These are phyloP conservation scores for Ataeniobius toweri DNA, from an alignment of 2,797 vertebrate species.

Conservation along the genomic window DNA sequence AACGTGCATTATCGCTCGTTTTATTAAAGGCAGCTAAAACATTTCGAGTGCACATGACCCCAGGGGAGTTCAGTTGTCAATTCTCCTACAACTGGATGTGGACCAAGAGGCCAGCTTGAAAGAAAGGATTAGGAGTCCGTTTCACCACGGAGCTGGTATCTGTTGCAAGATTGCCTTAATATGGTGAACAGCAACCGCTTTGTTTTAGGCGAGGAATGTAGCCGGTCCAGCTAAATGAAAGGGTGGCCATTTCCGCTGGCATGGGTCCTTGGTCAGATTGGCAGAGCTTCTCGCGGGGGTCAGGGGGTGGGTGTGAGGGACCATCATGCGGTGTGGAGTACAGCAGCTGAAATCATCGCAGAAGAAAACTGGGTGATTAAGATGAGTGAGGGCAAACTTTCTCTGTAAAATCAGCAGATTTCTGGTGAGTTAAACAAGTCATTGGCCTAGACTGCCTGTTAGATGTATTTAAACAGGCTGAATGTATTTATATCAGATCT, in stretches of 20 bases:
- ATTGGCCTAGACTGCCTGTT: not conserved
- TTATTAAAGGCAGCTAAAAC: slow-evolving; percentile 39
- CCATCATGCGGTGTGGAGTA: slow-evolving; percentile 6
- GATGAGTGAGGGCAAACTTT: not conserved
- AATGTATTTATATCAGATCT: not conserved
- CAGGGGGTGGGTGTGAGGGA: not conserved
- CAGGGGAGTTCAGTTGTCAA: slow-evolving; percentile 48
- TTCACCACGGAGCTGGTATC: slow-evolving; percentile 62
- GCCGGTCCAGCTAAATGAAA: slow-evolving; percentile 60
- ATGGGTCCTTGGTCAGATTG: slow-evolving; percentile 37
- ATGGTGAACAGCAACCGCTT: slow-evolving; percentile 71
- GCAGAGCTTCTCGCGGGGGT: slow-evolving; percentile 34
- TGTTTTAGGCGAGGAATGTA: slow-evolving; percentile 71
- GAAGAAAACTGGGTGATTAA: not conserved
- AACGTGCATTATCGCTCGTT: slow-evolving; percentile 52
- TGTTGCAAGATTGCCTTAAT: slow-evolving; percentile 70
- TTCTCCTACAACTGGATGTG: slow-evolving; percentile 55
- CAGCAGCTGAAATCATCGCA: slow-evolving; percentile 11
- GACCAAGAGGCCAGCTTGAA: slow-evolving; percentile 61
- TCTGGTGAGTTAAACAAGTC: not conserved
- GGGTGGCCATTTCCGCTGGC: slow-evolving; percentile 63
- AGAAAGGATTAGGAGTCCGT: slow-evolving; percentile 67
- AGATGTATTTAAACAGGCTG: not conserved
- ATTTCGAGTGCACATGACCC: slow-evolving; percentile 12
- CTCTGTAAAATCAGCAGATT: slow-evolving; percentile 5